Evolutionary conservation across 2,888 invertebrate genomes (phyloP).

Genomic region (Drosophila meridionalis): DNA sequence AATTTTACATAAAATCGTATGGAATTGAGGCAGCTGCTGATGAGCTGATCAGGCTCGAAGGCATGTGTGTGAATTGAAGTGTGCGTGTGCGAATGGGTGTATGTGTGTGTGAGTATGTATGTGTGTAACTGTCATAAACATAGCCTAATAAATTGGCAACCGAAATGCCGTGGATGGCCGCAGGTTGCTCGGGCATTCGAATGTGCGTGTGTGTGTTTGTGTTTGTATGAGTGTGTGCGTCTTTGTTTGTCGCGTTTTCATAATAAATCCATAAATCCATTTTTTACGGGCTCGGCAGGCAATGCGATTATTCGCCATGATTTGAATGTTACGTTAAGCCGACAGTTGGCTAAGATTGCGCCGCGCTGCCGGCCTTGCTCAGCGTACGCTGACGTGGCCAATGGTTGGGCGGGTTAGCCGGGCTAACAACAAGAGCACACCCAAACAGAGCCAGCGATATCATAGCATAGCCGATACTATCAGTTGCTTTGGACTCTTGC

Average conservation of each 20-base stretch:
- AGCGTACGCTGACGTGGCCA: slow-evolving; percentile 51
- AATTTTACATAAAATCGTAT: slow-evolving; percentile 41
- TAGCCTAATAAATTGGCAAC: slow-evolving; percentile 75
- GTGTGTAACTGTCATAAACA: slow-evolving; percentile 64
- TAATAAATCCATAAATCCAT: slow-evolving; percentile 78
- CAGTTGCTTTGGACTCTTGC: slow-evolving; percentile 7
- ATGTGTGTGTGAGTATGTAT: slow-evolving; percentile 15
- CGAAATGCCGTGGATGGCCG: slow-evolving; percentile 62
- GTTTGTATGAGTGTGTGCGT: slow-evolving; percentile 8
- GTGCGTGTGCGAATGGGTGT: slow-evolving; percentile 10
- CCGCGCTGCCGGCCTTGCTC: slow-evolving; percentile 30
- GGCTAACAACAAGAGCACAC: slow-evolving; percentile 7
- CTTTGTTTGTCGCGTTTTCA: slow-evolving; percentile 58
- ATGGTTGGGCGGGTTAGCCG: slow-evolving; percentile 30
- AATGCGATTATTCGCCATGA: slow-evolving; percentile 74
- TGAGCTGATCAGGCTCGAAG: slow-evolving; percentile 57
- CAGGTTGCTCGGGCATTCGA: slow-evolving; percentile 50
- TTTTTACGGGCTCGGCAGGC: slow-evolving; percentile 66
- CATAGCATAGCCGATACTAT: slow-evolving; percentile 12
- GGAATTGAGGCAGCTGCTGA: slow-evolving; percentile 63
- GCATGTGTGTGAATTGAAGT: background rate
- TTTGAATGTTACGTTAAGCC: slow-evolving; percentile 65
- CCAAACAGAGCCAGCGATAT: slow-evolving; percentile 11
- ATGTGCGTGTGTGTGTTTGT: slow-evolving; percentile 20
- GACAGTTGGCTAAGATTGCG: slow-evolving; percentile 57